Conservation (phyloP, 2,888 invertebrate genomes). For the Acanthosepion pharaonis region DNA sequence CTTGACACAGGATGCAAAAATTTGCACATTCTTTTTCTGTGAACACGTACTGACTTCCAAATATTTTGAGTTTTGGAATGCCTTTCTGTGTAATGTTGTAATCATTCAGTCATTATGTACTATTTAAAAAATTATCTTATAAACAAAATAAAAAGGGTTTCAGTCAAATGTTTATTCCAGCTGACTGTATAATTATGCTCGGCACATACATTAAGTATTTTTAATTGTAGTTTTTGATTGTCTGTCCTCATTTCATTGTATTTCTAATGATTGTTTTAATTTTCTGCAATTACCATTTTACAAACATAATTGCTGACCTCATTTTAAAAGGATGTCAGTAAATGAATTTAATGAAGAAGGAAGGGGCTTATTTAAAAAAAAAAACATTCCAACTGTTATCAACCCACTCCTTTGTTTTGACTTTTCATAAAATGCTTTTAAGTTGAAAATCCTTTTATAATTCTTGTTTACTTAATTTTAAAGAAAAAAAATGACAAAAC, state of each 20-base stretch:
- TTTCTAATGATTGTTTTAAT: not conserved
- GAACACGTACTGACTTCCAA: no score
- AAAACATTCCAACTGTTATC: not conserved
- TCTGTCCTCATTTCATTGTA: not conserved
- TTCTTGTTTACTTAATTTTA: not conserved
- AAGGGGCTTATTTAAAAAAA: not conserved
- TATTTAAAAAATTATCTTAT: not conserved
- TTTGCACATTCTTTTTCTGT: no score
- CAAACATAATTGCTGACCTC: constrained; percentile 33
- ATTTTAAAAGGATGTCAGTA: not conserved
- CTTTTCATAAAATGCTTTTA: not conserved
- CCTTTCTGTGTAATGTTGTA: no score
- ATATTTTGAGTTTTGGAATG: no score
- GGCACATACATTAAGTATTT: not conserved
- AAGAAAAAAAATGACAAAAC: no score
- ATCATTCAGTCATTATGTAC: no score
- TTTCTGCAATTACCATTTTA: constrained; percentile 6
- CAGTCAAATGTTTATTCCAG: not conserved
- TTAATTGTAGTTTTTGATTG: constrained; percentile 33
- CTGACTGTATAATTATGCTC: not conserved
- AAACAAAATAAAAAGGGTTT: not conserved
- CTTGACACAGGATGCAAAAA: no score
- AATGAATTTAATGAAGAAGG: not conserved
- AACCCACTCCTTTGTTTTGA: not conserved
- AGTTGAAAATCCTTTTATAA: not conserved